Percentiles rank a stretch among this genome's conserved stretches.
phyloP scores from a whole-genome alignment of 2,888 invertebrate genomes.

The Elysia crispata region DNA sequence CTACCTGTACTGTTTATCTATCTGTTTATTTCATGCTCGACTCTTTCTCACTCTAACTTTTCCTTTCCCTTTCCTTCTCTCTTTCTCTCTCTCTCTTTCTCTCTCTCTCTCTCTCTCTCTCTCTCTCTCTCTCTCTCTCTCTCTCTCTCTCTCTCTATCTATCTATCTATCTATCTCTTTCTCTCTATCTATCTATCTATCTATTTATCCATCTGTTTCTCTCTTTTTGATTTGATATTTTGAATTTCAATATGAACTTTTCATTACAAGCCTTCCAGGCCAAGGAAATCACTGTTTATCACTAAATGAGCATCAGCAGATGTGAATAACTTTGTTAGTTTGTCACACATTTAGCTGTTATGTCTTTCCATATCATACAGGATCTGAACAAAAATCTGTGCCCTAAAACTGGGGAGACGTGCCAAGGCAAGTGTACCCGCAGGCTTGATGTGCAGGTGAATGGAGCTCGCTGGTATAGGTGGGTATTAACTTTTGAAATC shows the following conservation, averaged over 20 bases:
- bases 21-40: neutral
- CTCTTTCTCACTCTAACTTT: neutral
- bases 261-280: too few species aligned
- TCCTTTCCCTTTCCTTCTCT: neutral
- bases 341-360: neutral
- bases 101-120: neutral
- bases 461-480: slow-evolving; percentile 42
- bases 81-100: neutral
- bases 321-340: neutral
- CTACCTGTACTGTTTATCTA: neutral
- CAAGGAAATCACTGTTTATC: too few species aligned
- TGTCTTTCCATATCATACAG: slow-evolving; percentile 16
- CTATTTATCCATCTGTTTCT: too few species aligned
- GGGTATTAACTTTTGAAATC: too few species aligned
- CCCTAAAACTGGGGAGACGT: slow-evolving; percentile 43
- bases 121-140: neutral
- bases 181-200: neutral
- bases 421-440: slow-evolving; percentile 21
- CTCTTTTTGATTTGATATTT: too few species aligned
- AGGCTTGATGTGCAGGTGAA: slow-evolving; percentile 33
- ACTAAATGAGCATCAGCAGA: neutral
- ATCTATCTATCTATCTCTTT: neutral
- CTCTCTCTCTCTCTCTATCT: neutral
- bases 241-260: too few species aligned
- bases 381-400: slow-evolving; percentile 51